Conservation (phyloP, 2,888 invertebrate species). For the Eupithecia dodoneata region DNA sequence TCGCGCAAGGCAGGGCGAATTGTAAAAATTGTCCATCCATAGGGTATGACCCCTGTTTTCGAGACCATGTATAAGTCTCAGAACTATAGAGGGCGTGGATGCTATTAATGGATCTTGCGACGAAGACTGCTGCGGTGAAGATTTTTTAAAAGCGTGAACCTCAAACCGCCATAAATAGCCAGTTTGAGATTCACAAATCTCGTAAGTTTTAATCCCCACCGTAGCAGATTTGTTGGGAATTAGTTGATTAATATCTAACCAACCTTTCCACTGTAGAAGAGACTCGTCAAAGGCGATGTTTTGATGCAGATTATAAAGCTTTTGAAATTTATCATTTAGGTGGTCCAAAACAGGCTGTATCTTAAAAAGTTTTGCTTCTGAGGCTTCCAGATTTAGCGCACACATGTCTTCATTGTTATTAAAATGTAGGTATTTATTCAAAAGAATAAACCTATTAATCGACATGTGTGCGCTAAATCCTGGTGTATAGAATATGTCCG, state of each 20-base stretch:
- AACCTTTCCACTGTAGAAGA: conserved; percentile 2
- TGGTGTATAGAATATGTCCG: background rate
- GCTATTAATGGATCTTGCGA: background rate
- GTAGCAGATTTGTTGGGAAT: conserved; percentile 4
- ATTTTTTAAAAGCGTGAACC: conserved; percentile 1
- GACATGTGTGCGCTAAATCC: conserved; percentile 9
- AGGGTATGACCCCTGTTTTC: background rate
- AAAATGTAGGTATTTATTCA: background rate
- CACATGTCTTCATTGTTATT: conserved; percentile 2
- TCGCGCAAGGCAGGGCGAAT: conserved; percentile 4
- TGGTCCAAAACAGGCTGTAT: background rate
- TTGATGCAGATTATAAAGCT: background rate
- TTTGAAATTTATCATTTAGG: background rate
- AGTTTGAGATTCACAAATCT: conserved; percentile 4
- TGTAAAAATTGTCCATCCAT: conserved; percentile 9
- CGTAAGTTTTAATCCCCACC: background rate
- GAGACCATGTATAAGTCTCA: background rate
- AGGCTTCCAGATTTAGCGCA: background rate
- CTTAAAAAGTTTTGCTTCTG: background rate
- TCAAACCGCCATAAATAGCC: background rate
- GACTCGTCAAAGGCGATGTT: background rate
- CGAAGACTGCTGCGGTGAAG: conserved; percentile 3
- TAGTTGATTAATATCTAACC: conserved; percentile 4
- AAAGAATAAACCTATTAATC: background rate
- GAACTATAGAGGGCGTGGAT: conserved; percentile 1